Conservation (phyloP, 1,140 invertebrate species). For the Drosophila repletoides region DNA sequence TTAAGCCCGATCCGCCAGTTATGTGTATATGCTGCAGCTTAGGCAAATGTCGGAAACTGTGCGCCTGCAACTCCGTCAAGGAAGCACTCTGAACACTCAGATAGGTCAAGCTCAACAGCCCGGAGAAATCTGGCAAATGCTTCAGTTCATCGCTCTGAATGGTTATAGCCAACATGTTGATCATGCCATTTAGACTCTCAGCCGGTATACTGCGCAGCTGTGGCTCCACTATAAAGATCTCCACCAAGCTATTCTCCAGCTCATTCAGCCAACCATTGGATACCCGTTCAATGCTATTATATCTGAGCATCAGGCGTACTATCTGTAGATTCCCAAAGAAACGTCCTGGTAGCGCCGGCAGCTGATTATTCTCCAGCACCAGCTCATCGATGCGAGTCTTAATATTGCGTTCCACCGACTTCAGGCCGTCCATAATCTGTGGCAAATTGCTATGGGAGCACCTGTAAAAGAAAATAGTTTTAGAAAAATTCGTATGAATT, state of each 20-base stretch:
- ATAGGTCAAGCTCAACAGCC: constrained; percentile 86
- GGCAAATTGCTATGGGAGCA: constrained; percentile 93
- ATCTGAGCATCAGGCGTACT: constrained; percentile 90
- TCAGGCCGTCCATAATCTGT: constrained; percentile 88
- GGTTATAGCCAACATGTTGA: constrained; percentile 91
- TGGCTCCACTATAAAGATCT: constrained; percentile 92
- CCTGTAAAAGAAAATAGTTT: constrained; percentile 83
- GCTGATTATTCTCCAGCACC: constrained; percentile 92
- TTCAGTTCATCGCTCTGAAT: constrained; percentile 89
- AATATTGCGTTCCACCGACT: constrained; percentile 87
- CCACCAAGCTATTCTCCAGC: constrained; percentile 89
- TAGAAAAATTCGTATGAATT: not conserved
- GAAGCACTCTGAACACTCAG: constrained; percentile 88
- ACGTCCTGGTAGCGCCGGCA: constrained; percentile 90
- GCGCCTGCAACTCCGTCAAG: constrained; percentile 87
- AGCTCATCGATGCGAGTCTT: constrained; percentile 90
- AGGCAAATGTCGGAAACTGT: constrained; percentile 88
- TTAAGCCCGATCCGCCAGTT: constrained; percentile 86
- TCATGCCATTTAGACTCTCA: constrained; percentile 89
- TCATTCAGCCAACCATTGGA: constrained; percentile 91
- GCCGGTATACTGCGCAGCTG: constrained; percentile 89
- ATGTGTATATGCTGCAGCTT: constrained; percentile 90
- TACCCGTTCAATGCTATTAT: constrained; percentile 91
- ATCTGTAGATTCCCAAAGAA: constrained; percentile 89
- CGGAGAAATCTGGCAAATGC: constrained; percentile 87